Evolutionary conservation across 2,113 vertebrate genomes (phyloP).

Genomic region (Microtus oregoni): DNA sequence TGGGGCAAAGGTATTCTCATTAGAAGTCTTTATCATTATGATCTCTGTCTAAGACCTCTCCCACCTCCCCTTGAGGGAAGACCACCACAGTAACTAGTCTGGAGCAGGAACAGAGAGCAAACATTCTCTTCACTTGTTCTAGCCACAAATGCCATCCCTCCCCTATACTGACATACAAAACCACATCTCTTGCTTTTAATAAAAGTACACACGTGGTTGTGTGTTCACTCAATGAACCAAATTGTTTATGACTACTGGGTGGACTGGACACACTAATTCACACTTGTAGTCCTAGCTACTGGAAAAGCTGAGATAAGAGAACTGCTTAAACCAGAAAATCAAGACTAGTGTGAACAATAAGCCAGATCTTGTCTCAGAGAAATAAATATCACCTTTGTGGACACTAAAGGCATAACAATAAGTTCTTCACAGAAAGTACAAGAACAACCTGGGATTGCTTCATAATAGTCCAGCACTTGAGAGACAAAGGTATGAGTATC

Average conservation of each 20-base stretch:
- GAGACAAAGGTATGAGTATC: not conserved
- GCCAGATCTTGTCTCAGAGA: not conserved
- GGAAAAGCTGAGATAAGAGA: not conserved
- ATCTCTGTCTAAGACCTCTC: slow-evolving; percentile 78
- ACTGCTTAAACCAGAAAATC: not conserved
- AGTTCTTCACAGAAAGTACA: not conserved
- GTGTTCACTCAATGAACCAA: not conserved
- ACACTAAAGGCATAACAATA: not conserved
- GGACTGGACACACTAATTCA: too few relatives aligned
- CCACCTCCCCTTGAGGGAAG: slow-evolving; percentile 67
- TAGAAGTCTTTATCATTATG: slow-evolving; percentile 81
- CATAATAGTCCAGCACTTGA: not conserved
- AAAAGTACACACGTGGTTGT: not conserved
- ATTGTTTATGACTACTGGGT: not conserved
- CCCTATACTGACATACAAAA: not conserved
- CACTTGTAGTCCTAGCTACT: not conserved
- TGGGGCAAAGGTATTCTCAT: slow-evolving; percentile 72
- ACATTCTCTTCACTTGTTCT: slow-evolving; percentile 67
- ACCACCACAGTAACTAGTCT: slow-evolving; percentile 69
- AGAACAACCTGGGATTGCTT: too few relatives aligned
- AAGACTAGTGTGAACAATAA: not conserved
- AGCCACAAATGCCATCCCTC: slow-evolving; percentile 35
- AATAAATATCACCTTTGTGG: not conserved
- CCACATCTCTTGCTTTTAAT: slow-evolving; percentile 29
- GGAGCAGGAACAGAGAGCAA: not conserved